Conservation (phyloP, 2,888 invertebrate species). For the Drosophila merina region DNA sequence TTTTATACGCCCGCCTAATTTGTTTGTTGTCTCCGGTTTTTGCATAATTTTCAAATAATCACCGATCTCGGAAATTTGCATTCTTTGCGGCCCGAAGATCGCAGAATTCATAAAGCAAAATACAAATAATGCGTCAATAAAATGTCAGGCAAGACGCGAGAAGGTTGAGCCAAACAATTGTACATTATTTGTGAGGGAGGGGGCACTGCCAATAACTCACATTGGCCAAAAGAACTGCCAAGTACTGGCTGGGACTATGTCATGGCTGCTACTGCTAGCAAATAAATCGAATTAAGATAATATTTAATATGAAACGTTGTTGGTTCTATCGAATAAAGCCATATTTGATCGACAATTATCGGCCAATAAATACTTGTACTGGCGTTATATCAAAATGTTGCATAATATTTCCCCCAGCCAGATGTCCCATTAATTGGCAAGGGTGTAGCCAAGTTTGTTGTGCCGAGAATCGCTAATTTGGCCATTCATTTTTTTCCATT, state of each 20-base stretch:
- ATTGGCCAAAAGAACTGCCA: conserved; percentile 21
- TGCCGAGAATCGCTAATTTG: conserved; percentile 56
- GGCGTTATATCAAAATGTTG: conserved; percentile 22
- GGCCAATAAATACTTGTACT: conserved; percentile 13
- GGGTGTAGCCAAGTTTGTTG: conserved; percentile 31
- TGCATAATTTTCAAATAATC: conserved; percentile 68
- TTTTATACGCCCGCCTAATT: conserved; percentile 61
- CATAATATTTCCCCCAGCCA: conserved; percentile 12
- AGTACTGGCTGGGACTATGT: conserved; percentile 1
- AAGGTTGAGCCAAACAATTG: conserved; percentile 46
- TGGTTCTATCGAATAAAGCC: conserved; percentile 19
- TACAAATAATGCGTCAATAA: conserved; percentile 49
- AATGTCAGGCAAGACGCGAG: conserved; percentile 44
- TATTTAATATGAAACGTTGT: conserved; percentile 21
- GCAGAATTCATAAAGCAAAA: conserved; percentile 11
- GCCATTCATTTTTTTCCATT: conserved; percentile 48
- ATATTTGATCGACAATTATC: conserved; percentile 38
- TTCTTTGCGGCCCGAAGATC: conserved; percentile 37
- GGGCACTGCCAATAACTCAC: conserved; percentile 23
- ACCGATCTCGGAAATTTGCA: conserved; percentile 56
- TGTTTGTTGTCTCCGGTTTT: conserved; percentile 32
- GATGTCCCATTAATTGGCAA: conserved; percentile 24
- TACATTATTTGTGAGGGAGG: conserved; percentile 36
- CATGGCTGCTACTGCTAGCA: conserved; percentile 11
- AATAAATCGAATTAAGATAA: conserved; percentile 11